A percentile compares a stretch with the other conserved stretches of the same genome.
These are phyloP conservation scores for Halyomorpha halys DNA, from an alignment of 1,140 invertebrate species.

Conservation along the genomic window DNA sequence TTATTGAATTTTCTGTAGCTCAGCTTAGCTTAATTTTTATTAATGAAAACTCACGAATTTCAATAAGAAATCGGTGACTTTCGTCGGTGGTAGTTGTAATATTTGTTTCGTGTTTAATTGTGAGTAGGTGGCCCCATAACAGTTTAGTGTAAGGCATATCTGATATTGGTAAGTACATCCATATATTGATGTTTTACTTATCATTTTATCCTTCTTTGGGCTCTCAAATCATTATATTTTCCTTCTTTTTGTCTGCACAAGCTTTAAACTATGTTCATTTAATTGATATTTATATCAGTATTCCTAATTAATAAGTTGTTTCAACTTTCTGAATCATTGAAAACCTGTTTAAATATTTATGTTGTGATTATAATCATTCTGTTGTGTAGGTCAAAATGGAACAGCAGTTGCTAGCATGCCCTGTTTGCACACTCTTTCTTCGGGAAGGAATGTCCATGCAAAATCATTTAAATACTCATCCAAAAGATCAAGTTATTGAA, in stretches of 20 bases:
- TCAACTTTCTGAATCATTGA: too few species aligned
- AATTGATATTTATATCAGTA: too few species aligned
- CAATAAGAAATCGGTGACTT: neutral
- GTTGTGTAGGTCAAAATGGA: slow-evolving; percentile 16
- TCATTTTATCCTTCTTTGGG: neutral
- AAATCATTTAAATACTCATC: slow-evolving; percentile 68
- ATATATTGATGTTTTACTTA: too few species aligned
- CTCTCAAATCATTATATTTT: too few species aligned
- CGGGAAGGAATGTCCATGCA: slow-evolving; percentile 68
- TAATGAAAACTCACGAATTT: neutral
- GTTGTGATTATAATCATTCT: neutral
- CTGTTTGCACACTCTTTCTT: slow-evolving; percentile 69
- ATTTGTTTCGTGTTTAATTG: neutral
- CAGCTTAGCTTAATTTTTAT: neutral
- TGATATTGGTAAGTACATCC: too few species aligned
- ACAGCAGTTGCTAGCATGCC: slow-evolving; percentile 41
- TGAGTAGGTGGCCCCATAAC: slow-evolving; percentile 6
- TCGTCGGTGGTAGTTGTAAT: neutral
- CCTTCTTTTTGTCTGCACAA: too few species aligned
- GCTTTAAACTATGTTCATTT: too few species aligned
- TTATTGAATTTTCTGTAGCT: slow-evolving; percentile 22
- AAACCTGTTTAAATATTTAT: too few species aligned
- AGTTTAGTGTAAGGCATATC: neutral
- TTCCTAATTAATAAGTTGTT: too few species aligned
- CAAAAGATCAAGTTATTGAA: slow-evolving; percentile 71